Evolutionary conservation across 2,888 invertebrate species (phyloP).

Genomic region (Odontocolon sp.): DNA sequence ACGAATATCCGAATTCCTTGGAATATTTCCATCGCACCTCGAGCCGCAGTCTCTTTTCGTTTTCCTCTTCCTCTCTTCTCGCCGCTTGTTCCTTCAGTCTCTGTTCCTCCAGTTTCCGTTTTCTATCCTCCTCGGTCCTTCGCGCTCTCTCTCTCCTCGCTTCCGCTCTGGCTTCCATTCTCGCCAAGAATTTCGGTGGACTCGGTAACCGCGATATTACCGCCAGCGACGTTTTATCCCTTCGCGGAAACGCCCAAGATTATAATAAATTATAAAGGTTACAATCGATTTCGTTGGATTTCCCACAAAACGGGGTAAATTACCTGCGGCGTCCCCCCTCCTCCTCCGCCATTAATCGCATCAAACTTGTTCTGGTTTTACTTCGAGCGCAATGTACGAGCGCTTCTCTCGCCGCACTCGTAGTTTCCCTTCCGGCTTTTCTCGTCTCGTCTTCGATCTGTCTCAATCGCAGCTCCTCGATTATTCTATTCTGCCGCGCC

Average conservation of each 20-base stretch:
- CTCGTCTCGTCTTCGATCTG: constrained; percentile 85
- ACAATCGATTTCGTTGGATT: too few relatives aligned
- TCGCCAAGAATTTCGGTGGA: constrained; percentile 85
- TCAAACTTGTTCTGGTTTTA: constrained; percentile 71
- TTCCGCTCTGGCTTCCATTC: constrained; percentile 88
- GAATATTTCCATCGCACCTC: constrained; percentile 78
- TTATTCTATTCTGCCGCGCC: constrained; percentile 87
- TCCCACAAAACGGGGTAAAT: not conserved
- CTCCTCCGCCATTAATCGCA: constrained; percentile 73
- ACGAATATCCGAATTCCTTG: too few relatives aligned
- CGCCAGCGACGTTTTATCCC: constrained; percentile 66
- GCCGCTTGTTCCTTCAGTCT: constrained; percentile 75
- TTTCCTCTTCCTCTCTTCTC: constrained; percentile 80
- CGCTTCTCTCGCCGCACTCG: constrained; percentile 83
- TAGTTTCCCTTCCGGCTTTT: constrained; percentile 81
- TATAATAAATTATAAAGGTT: constrained; percentile 61
- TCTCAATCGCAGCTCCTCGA: constrained; percentile 87
- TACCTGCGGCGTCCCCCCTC: constrained; percentile 76
- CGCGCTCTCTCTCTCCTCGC: constrained; percentile 83
- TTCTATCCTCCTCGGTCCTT: constrained; percentile 77
- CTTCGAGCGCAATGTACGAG: constrained; percentile 81
- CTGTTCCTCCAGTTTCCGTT: constrained; percentile 80
- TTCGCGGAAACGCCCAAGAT: constrained; percentile 79
- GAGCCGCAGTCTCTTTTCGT: constrained; percentile 77
- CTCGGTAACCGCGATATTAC: constrained; percentile 65